phyloP scores from a whole-genome alignment of 2,113 vertebrate species.

The Helogale parvula region DNA sequence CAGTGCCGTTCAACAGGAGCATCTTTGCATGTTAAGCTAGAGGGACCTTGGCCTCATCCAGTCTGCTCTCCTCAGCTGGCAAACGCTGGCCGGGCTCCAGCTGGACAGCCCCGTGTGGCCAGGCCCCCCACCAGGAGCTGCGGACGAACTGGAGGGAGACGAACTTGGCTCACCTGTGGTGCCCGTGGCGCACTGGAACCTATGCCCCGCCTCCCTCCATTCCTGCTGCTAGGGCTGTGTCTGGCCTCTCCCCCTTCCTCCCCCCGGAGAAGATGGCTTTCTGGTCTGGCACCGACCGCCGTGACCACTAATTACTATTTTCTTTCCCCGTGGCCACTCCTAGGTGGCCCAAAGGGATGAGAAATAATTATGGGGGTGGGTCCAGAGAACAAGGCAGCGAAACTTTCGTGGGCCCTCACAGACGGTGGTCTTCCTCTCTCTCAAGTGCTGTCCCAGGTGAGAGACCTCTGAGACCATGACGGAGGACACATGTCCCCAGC shows the following conservation, averaged over 20 bases:
- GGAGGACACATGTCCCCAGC: conserved; percentile 64
- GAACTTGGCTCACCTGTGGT: accelerated
- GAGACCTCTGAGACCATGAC: conserved; percentile 64
- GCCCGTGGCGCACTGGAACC: accelerated
- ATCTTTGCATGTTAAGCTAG: not conserved
- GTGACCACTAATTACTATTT: not conserved
- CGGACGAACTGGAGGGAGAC: not conserved
- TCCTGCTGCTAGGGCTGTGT: not conserved
- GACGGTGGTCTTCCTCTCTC: conserved; percentile 55
- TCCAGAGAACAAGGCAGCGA: not conserved
- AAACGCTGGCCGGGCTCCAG: not conserved
- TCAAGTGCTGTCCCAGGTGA: conserved; percentile 25
- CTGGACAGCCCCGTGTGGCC: not conserved
- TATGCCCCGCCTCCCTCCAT: accelerated
- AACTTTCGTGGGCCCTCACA: conserved; percentile 54
- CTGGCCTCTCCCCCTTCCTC: not conserved
- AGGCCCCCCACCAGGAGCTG: not conserved
- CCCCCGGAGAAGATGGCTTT: not conserved
- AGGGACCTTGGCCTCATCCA: not conserved
- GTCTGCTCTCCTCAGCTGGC: not conserved
- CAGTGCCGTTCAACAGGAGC: not conserved
- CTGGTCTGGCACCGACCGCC: not conserved
- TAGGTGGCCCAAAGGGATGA: conserved; percentile 71
- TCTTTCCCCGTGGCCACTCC: conserved; percentile 7
- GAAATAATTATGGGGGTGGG: conserved; percentile 45